These are phyloP conservation scores for Alouatta palliata DNA, from an alignment of 2,113 vertebrate genomes.

Conservation along the genomic window DNA sequence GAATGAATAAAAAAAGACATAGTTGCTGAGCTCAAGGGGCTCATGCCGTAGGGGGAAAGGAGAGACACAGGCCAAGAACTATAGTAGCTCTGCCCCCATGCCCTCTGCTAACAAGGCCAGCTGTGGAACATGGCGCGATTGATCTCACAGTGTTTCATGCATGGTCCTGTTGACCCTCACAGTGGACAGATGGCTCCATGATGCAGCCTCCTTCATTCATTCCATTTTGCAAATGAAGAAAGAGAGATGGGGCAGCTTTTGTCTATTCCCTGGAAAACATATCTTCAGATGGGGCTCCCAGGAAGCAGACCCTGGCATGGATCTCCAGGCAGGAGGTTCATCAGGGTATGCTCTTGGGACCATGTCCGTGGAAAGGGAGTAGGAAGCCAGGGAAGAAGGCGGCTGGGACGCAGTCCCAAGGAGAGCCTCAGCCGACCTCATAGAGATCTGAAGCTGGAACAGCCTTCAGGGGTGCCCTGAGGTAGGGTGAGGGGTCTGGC, in stretches of 20 bases:
- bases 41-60: not conserved
- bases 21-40: not conserved
- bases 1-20: not conserved
- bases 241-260: not conserved
- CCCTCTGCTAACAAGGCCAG: fast-evolving
- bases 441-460: too few species aligned
- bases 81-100: fast-evolving
- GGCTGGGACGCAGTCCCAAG: not conserved
- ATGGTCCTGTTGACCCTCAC: not conserved
- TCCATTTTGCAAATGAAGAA: not conserved
- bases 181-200: not conserved
- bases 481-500: not conserved
- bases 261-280: not conserved
- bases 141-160: fast-evolving
- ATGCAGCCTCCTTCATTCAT: not conserved
- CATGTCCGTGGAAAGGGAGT: not conserved
- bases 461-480: not conserved
- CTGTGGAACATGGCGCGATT: not conserved
- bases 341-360: not conserved
- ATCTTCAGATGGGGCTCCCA: too few species aligned
- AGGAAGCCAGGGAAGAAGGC: not conserved
- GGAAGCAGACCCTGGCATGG: too few species aligned
- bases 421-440: not conserved
- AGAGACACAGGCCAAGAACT: fast-evolving
- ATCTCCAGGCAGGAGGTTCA: too few species aligned